Base-by-base conservation (phyloP, 2,888 invertebrate genomes). In the Cyaniris semiargus region DNA sequence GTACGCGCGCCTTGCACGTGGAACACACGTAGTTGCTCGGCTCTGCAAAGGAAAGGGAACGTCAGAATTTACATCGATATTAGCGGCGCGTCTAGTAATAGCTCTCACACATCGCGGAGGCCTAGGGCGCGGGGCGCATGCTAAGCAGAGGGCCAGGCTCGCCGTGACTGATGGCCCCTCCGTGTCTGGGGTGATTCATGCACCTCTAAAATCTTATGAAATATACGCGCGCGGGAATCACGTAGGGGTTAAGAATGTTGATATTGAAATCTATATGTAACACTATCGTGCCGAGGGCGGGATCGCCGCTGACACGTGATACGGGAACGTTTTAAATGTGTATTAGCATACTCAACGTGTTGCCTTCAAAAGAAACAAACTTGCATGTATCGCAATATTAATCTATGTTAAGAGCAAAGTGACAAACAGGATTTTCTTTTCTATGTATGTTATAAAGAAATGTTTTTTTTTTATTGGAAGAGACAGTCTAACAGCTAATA, bases 21-120 rank as follows among this genome's bases (percentile, higher is more conserved):
- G 97, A 97, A 87, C 99, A 99, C 82, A 98, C 97, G 90, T 98
- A 97, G 95, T 97, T 97, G 92, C 97, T 97, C 81, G 99, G 99
- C 94, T 99, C 99, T 98, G 96, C 91, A 92, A 92, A 80, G 80
- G 86, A 79, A 87, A 66, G 66, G 66, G 27, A 66, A 66, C 27
- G 66, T 66, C 5, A 66, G 18, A 31, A 94, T 92, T 90, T 91
- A 92, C 85, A 89, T 89, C 89, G 90, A 93, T 94, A 94, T 94
- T 93, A 94, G 93, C 92, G 91, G 90, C 89, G 94, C 93, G 90
- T 93, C 93, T 94, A 94, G 93, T 94, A 93, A 94, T 93, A 94
- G 94, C 93, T 93, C 91, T 91, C 93, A 92, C 94, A 94, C 92
- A 93, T 94, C 94, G 93, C 88, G 88, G 91, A 88, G 94, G 94